Conservation (phyloP, 2,113 vertebrate genomes). For the Thymallus thymallus region DNA sequence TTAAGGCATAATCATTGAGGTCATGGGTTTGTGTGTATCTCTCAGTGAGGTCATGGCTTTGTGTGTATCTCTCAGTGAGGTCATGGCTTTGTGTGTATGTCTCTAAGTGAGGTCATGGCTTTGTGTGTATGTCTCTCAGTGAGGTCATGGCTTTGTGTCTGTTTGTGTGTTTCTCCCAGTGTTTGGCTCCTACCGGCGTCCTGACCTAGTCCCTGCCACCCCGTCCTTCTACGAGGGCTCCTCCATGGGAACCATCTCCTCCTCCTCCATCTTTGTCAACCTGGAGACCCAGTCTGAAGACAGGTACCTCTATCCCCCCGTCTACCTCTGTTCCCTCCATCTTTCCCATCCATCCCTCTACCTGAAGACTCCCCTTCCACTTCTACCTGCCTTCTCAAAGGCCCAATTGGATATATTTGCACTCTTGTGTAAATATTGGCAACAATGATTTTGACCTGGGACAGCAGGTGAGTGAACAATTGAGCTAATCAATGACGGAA, state of each 20-base stretch:
- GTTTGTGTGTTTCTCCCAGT: slow-evolving; percentile 52
- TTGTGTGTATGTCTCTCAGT: background rate
- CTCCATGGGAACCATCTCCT: slow-evolving; percentile 89
- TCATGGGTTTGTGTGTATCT: too few relatives aligned
- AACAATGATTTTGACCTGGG: too few relatives aligned
- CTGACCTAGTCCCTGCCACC: slow-evolving; percentile 85
- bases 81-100: background rate
- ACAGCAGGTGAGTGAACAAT: background rate
- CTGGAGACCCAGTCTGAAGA: slow-evolving; percentile 76
- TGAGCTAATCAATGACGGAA: background rate
- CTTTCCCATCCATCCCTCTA: slow-evolving; percentile 1
- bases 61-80: too few relatives aligned
- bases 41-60: too few relatives aligned
- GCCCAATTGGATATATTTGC: too few relatives aligned
- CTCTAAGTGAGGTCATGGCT: too few relatives aligned
- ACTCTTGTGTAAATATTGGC: too few relatives aligned
- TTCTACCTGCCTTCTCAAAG: background rate
- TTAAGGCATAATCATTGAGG: too few relatives aligned
- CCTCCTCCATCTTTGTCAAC: slow-evolving; percentile 83
- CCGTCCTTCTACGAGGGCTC: slow-evolving; percentile 83
- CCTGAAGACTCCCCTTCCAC: background rate
- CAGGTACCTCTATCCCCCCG: slow-evolving; percentile 60
- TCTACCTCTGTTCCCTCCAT: background rate
- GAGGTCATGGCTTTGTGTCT: background rate
- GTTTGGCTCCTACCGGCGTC: slow-evolving; percentile 77